Base-by-base conservation (phyloP, 2,113 vertebrate genomes). In the Cynopterus brachyotis region DNA sequence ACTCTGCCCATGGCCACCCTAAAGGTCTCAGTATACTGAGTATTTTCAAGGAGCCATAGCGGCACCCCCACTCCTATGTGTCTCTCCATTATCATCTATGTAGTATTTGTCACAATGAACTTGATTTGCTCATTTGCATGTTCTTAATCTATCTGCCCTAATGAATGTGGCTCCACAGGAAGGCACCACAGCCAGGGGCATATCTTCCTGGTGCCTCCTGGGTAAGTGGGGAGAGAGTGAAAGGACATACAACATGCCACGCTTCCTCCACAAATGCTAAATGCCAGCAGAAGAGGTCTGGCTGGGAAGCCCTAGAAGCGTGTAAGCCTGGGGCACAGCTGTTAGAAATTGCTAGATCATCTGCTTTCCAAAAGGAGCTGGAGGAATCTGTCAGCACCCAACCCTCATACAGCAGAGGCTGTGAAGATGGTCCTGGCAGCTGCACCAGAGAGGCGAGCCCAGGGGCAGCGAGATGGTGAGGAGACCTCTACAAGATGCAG, bases 301-400 rank as follows among this genome's bases (percentile, higher is more conserved):
- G 59, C 42, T 53, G 40, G 72, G 69, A 92, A 96, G 76, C 64
- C 73, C 45, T 15, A 17, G 83, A 50, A 78, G 40, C 17, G 0
- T 24, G 32, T 9, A 69, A 35, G 78, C 82, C 95, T 91, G 53
- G 32, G 86, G 57, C 40, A 86, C 89, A 89, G 87, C 90, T 93
- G 76, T 30, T 55, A 32, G 20, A 75, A 66, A 86, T 15, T 1
- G 26, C 88, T 69, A 42, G 30, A 53, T 32, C 30, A 37, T 53
- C 50, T 32, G 47, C 66, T 85, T 57, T 70, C 92, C 40, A 40
- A 87, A 92, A 83, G 37, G 57, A 76, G 70, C n/a, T 86, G 42
- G 76, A 80, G 75, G 67, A 80, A 85, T 28, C 66, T 40, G 45
- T 75, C 66, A 42, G 73, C 64, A 83, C 40, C 75, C 45, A 57